A percentile compares a stretch with the other conserved stretches of the same genome.
phyloP scores from a whole-genome alignment of 2,797 vertebrate genomes.

The Jordanella pulchra region DNA sequence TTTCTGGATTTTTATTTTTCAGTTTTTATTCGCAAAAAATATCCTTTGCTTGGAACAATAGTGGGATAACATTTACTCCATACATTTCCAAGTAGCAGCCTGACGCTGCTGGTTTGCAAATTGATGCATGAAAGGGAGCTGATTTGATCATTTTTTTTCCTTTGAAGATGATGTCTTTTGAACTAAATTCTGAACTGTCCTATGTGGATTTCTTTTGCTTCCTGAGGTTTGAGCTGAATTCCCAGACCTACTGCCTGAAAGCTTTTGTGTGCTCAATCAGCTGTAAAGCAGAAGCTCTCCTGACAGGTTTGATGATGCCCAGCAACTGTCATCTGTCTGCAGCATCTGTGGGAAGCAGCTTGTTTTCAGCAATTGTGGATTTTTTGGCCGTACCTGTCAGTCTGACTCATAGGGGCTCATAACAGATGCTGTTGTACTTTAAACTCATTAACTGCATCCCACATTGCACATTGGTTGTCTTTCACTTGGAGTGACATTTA shows the following conservation, averaged over 20 bases:
- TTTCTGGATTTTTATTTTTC: too few relatives aligned
- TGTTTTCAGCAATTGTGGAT: conserved; percentile 63
- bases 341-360: conserved; percentile 79
- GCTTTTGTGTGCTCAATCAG: conserved; percentile 44
- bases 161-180: conserved; percentile 27
- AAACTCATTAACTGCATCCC: conserved; percentile 67
- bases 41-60: too few relatives aligned
- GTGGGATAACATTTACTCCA: too few relatives aligned
- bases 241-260: conserved; percentile 44
- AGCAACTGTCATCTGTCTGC: conserved; percentile 76
- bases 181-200: conserved; percentile 4
- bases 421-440: conserved; percentile 62
- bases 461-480: conserved; percentile 45
- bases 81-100: background rate
- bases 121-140: conserved; percentile 13
- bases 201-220: conserved; percentile 47
- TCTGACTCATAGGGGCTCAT: conserved; percentile 51
- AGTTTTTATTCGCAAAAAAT: too few relatives aligned
- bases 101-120: conserved; percentile 27
- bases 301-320: conserved; percentile 61
- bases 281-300: conserved; percentile 41
- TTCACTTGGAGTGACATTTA: conserved; percentile 51
- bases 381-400: conserved; percentile 69
- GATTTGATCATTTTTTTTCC: conserved; percentile 12
- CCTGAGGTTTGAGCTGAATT: conserved; percentile 38